Evolutionary conservation across 1,140 invertebrate species (phyloP), one percentile per base, ranked within the genome.

Genomic region (Lineus longissimus): DNA sequence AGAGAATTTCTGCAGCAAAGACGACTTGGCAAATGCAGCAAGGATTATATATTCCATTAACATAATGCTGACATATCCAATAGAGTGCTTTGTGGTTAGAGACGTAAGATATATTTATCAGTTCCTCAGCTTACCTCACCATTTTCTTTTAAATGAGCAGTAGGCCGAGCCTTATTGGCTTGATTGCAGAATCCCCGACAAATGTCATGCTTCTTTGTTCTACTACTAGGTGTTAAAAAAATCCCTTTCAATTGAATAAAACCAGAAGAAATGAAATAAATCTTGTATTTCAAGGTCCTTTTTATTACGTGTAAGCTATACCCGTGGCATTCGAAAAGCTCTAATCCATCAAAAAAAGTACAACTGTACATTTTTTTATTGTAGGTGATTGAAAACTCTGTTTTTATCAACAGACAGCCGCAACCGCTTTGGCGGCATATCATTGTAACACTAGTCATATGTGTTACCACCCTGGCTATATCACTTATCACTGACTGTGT

Each of bases 1-100:
- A 75, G 90, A 93, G 77, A 93, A 92, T 74, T 92, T 91, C 76
- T 93, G 91, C 75, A 88, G 88, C 86, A 85, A 87, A 69, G 91
- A 93, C 76, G 89, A 91, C 77, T 82, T 92, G 59, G 91, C 92
- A 85, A 92, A 92, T 79, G 83, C 89, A 55, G 87, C 89, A 23
- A 82, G 91, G 63, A 78, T 91, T 11, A 81, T 90, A 58, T 92
- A 91, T 83, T 89, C 88, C 59, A 80, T 90, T 25, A 91, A 90
- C 17, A 91, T 92, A 65, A 83, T 92, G 23, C 83, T 92, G 30
- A 92, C 91, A 11, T 92, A 88, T 78, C 91, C 91, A 7, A 90
- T 93, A 65, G 90, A 91, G 76, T 91, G 90, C 74, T 91, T 93
- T 80, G 91, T 92, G 23, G 88, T 88, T 19, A 81, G 90, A 67